Evolutionary conservation across 2,113 vertebrate species (phyloP), one percentile per base, ranked within the genome.

Genomic region (Callipepla californica): DNA sequence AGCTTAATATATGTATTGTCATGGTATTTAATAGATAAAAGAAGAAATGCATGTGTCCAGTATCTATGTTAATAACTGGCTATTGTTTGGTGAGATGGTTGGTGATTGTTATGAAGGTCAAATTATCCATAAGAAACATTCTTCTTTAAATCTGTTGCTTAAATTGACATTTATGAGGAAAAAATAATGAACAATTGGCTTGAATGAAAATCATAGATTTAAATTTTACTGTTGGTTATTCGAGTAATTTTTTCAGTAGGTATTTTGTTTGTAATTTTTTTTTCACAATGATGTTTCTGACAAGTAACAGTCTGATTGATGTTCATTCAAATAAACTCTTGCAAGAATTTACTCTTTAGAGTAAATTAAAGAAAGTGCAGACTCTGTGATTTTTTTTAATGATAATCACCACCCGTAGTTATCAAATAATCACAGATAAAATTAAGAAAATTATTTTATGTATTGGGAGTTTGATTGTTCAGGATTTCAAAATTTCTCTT

Each of bases 141-240:
- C 17, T 17, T 45, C 18, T 75, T 42, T 34, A 65, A 40, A 42
- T 53, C 28, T 28, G 1, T 63, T 19, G 34, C 11, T 74, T 69
- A 62, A 47, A 57, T 22, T 36, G n/a, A 26, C 34, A 7, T 79
- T 84, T 0, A 3, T 8, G 0, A 1, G 11, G 5, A 55, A 30
- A 6, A 84, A 91, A 75, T 63, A 0, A 59, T 26, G 11, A 66
- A 22, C 2, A 62, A 15, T 14, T 67, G 21, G 3, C 16, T 53
- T 38, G 20, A 83, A 73, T 77, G 3, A 74, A 89, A 58, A 61
- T 20, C 0, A 42, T 14, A 4, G 13, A 23, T 45, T 75, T 32
- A 6, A 84, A 11, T 86, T 62, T 78, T 62, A 18, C n/a, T 1
- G 3, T 25, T 13, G 13, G 50, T 11, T 67, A 74, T 80, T 40